These are phyloP conservation scores for Copidosoma aretas DNA, from an alignment of 2,888 invertebrate species.

Conservation along the genomic window DNA sequence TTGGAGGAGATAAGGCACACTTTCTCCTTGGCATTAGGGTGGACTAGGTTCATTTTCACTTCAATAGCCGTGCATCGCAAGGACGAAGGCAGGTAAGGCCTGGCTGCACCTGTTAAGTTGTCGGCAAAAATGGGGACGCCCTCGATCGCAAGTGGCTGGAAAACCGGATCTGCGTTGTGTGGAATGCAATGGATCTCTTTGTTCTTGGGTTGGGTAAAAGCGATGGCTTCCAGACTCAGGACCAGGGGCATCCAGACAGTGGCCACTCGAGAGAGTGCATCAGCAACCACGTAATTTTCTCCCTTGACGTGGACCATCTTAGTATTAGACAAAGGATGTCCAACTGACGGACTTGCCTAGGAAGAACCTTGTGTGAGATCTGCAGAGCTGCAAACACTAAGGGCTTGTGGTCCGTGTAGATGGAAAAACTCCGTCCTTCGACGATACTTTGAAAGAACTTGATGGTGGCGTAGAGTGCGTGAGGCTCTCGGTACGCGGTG, in stretches of 20 bases:
- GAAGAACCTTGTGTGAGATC: conserved; percentile 21
- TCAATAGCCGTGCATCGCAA: conserved; percentile 42
- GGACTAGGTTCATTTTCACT: conserved; percentile 37
- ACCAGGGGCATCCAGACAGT: not conserved
- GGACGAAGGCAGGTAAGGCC: conserved; percentile 43
- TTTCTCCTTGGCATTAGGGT: conserved; percentile 41
- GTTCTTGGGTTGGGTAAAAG: too few relatives aligned
- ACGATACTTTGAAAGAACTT: not conserved
- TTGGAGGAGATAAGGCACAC: not conserved
- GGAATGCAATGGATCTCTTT: not conserved
- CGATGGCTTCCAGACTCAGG: not conserved
- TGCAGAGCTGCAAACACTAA: not conserved
- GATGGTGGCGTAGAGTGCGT: not conserved
- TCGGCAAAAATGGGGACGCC: conserved; percentile 43
- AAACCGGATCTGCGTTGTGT: not conserved
- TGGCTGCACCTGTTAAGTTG: conserved; percentile 25
- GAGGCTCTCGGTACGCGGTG: conserved; percentile 3
- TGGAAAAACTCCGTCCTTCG: not conserved
- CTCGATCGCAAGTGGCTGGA: conserved; percentile 33
- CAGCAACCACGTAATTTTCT: conserved; percentile 41
- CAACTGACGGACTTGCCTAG: conserved; percentile 38
- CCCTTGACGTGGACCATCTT: conserved; percentile 37
- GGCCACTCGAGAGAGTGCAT: conserved; percentile 36
- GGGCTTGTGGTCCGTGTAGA: conserved; percentile 5
- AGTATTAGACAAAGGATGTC: conserved; percentile 37